phyloP scores from a whole-genome alignment of 2,797 vertebrate genomes.

The Strix occidentalis region DNA sequence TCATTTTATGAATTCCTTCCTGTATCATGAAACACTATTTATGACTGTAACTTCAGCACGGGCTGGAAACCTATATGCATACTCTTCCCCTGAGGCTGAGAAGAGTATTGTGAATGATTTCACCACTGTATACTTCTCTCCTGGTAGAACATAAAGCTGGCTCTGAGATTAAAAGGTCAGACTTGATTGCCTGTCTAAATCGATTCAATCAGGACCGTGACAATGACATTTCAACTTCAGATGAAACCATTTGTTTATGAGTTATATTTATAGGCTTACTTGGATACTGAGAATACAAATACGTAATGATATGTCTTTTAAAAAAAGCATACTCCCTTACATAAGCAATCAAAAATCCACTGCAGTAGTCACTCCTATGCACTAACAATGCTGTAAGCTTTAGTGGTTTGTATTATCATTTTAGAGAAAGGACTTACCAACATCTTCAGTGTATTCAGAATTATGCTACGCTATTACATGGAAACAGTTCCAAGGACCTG shows the following conservation, averaged over 20 bases:
- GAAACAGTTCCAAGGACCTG: neutral
- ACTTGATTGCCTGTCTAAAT: neutral
- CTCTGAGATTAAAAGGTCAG: slow-evolving; percentile 3
- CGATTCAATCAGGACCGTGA: neutral
- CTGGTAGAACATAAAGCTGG: neutral
- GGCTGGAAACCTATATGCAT: neutral
- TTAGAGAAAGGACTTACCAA: neutral
- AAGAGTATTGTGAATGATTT: neutral
- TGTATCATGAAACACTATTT: neutral
- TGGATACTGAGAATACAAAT: neutral
- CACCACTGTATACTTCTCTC: neutral
- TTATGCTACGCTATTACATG: fast-evolving
- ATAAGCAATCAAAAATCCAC: neutral
- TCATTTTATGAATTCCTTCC: neutral
- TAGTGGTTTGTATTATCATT: neutral
- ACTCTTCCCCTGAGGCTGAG: neutral
- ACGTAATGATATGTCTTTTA: neutral
- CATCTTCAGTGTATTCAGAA: neutral
- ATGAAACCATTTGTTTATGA: neutral
- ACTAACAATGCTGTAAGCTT: neutral
- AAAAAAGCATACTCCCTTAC: neutral
- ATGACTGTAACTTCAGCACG: neutral
- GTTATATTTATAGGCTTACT: neutral
- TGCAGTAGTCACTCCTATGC: neutral
- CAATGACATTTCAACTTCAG: neutral